Evolutionary conservation across 2,113 vertebrate species (phyloP).

Genomic region (Rousettus leschenaultii): DNA sequence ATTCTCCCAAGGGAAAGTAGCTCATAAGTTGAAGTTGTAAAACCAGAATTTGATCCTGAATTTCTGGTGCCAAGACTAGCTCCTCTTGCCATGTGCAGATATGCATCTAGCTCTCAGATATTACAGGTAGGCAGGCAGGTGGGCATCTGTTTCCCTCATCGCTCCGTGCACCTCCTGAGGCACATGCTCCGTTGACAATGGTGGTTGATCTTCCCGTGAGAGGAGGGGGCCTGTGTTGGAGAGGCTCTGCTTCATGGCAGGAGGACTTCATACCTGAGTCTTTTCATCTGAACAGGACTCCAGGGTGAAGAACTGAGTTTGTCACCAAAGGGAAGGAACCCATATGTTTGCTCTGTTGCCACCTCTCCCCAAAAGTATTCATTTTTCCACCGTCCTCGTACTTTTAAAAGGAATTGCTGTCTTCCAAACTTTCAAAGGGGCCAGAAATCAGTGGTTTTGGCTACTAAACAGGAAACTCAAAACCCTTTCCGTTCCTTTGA

Average conservation of each 20-base stretch:
- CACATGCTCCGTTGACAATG: neutral
- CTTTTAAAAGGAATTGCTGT: slow-evolving; percentile 55
- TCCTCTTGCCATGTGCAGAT: neutral
- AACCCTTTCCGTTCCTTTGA: slow-evolving; percentile 70
- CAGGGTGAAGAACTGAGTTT: neutral
- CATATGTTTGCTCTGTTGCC: neutral
- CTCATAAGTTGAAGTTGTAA: neutral
- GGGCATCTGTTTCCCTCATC: neutral
- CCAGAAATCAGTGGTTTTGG: slow-evolving; percentile 73
- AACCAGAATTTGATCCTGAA: neutral
- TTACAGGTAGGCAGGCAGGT: neutral
- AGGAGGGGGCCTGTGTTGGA: too few species aligned
- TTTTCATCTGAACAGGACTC: neutral
- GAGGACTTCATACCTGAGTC: neutral
- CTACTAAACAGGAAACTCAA: slow-evolving; percentile 74
- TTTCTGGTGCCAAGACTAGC: neutral
- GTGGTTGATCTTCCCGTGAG: neutral
- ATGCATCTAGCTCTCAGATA: neutral
- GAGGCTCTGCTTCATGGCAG: neutral
- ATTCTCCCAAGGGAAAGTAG: neutral
- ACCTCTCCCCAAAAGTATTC: neutral
- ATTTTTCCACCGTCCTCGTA: neutral
- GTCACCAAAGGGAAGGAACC: neutral
- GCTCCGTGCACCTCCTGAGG: neutral
- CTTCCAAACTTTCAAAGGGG: slow-evolving; percentile 66